Conservation (phyloP, 2,888 invertebrate species). For the Xiphydria camelus region DNA sequence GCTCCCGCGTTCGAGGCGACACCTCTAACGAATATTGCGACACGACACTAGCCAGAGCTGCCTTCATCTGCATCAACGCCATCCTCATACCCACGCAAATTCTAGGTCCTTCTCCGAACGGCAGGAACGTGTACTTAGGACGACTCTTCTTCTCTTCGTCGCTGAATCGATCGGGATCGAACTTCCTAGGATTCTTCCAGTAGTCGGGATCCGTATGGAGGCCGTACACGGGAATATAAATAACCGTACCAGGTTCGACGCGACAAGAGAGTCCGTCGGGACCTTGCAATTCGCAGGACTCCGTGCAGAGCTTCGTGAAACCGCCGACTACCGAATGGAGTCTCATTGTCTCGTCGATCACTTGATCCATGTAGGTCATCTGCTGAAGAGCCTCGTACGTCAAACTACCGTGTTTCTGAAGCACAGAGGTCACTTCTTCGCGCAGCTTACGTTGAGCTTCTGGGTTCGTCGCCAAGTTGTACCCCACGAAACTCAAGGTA, state of each 20-base stretch:
- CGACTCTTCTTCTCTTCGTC: conserved; percentile 26
- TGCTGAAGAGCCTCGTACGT: conserved; percentile 59
- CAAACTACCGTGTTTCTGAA: conserved; percentile 47
- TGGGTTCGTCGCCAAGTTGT: conserved; percentile 56
- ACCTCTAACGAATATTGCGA: conserved; percentile 28
- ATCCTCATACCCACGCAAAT: conserved; percentile 42
- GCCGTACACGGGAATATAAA: conserved; percentile 23
- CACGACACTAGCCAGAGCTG: conserved; percentile 26
- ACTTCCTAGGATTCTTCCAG: conserved; percentile 35
- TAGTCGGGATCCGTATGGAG: conserved; percentile 31
- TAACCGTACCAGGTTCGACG: conserved; percentile 25
- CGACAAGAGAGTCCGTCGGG: conserved; percentile 33
- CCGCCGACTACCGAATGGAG: conserved; percentile 9
- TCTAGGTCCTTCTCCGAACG: too few relatives aligned
- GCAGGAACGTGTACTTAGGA: conserved; percentile 30
- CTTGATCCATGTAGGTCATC: conserved; percentile 61
- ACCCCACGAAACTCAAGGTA: conserved; percentile 56
- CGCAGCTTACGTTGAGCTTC: conserved; percentile 59
- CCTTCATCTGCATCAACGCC: conserved; percentile 33
- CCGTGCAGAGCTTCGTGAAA: conserved; percentile 31
- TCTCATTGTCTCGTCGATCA: conserved; percentile 48
- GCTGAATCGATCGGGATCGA: conserved; percentile 41
- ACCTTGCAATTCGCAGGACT: conserved; percentile 29
- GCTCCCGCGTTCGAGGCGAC: conserved; percentile 29
- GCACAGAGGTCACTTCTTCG: conserved; percentile 52